Conservation (phyloP, 2,888 invertebrate genomes). For the Hyalella azteca region DNA sequence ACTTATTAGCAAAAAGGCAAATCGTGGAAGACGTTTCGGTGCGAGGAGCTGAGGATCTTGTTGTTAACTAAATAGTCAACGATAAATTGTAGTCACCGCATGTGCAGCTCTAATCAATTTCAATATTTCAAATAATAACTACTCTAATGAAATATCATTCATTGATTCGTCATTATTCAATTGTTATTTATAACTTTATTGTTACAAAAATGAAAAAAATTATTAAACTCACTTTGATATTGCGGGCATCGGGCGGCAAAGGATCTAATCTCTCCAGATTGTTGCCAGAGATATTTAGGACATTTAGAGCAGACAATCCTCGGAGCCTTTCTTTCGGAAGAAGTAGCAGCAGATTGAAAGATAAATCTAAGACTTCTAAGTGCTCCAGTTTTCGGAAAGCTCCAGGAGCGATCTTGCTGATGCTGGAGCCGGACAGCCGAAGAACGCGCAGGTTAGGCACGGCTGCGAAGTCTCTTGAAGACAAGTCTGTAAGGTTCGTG, state of each 20-base stretch:
- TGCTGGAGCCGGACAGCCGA: constrained; percentile 85
- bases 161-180: too few species aligned
- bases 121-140: too few species aligned
- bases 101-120: too few species aligned
- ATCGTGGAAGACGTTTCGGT: too few species aligned
- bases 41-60: too few species aligned
- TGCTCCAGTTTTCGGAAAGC: constrained; percentile 79
- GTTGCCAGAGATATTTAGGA: constrained; percentile 61
- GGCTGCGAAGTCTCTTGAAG: constrained; percentile 80
- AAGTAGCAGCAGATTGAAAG: constrained; percentile 82
- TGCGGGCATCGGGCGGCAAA: constrained; percentile 59
- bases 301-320: constrained; percentile 58
- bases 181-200: too few species aligned
- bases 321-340: constrained; percentile 67
- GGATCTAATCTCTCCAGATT: constrained; percentile 60
- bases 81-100: too few species aligned
- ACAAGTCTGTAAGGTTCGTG: constrained; percentile 85
- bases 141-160: too few species aligned
- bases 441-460: constrained; percentile 78
- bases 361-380: constrained; percentile 82
- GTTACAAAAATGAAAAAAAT: too few species aligned
- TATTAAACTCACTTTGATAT: constrained; percentile 55
- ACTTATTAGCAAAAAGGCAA: too few species aligned
- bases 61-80: too few species aligned
- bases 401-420: constrained; percentile 76